These are phyloP conservation scores for Gymnorhina tibicen DNA, from an alignment of 2,113 vertebrate genomes.

Conservation along the genomic window DNA sequence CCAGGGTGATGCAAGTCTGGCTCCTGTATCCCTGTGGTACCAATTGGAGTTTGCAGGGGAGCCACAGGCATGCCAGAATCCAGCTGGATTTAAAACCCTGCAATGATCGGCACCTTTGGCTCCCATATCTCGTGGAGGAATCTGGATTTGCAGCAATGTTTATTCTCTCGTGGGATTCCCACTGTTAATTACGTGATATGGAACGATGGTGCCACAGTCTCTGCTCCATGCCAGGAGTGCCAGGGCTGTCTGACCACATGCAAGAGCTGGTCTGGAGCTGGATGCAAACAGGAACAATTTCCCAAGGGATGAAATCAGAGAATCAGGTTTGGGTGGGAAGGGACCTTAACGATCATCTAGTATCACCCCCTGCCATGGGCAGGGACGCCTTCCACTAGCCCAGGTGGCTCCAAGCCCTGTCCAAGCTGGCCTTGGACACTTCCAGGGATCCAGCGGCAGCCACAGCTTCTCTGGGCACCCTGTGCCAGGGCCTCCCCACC, in stretches of 20 bases:
- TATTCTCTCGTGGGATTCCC: background rate
- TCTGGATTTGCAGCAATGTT: background rate
- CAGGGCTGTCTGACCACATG: background rate
- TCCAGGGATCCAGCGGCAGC: background rate
- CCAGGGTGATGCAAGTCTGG: background rate
- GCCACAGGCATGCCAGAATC: background rate
- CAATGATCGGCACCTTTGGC: background rate
- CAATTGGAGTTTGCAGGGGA: rapidly evolving
- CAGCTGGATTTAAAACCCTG: background rate
- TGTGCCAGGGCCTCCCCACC: rapidly evolving
- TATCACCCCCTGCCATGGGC: rapidly evolving
- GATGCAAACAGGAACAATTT: background rate
- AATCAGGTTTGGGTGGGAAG: background rate
- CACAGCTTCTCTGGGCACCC: background rate
- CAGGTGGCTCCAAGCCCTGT: background rate
- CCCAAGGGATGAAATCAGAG: background rate
- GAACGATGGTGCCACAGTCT: background rate
- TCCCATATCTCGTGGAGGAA: background rate
- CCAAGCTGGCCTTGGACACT: background rate
- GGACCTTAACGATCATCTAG: background rate
- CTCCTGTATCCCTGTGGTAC: background rate
- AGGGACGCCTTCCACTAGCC: background rate
- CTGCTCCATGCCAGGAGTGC: background rate
- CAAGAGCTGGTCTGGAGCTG: background rate
- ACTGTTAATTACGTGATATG: background rate